A percentile compares a stretch with the other conserved stretches of the same genome.
phyloP scores from a whole-genome alignment of 2,797 vertebrate genomes.

The Coilia nasus region DNA sequence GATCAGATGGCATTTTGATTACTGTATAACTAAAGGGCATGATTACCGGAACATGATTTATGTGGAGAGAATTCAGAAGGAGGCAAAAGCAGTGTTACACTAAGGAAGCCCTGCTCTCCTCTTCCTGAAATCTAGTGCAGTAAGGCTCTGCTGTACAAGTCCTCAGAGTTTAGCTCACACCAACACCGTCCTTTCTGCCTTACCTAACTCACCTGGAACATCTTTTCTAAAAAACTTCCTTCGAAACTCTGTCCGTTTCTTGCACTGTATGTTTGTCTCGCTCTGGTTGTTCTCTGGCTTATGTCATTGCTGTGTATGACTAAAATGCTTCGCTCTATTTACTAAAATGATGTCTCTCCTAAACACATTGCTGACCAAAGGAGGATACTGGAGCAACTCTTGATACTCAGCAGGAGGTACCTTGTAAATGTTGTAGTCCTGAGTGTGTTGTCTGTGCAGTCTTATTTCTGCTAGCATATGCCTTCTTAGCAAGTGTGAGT shows the following conservation, averaged over 20 bases:
- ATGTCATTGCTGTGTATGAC: slow-evolving; percentile 42
- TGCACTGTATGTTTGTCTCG: too few species aligned
- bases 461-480: slow-evolving; percentile 33
- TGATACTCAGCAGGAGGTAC: slow-evolving; percentile 80
- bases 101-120: not conserved
- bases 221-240: slow-evolving; percentile 21
- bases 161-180: slow-evolving; percentile 29
- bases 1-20: not conserved
- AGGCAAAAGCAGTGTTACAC: not conserved
- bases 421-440: slow-evolving; percentile 58
- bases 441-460: not conserved
- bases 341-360: slow-evolving; percentile 56
- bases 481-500: not conserved
- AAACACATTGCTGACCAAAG: slow-evolving; percentile 71
- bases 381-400: slow-evolving; percentile 71
- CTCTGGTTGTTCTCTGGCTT: slow-evolving; percentile 36
- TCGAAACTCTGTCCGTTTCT: slow-evolving; percentile 6
- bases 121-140: not conserved
- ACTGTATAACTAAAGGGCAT: not conserved
- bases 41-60: not conserved
- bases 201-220: slow-evolving; percentile 7
- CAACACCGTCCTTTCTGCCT: slow-evolving; percentile 27
- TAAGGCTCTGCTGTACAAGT: not conserved
- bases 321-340: slow-evolving; percentile 54
- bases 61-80: not conserved